Conservation (phyloP, 92 coral and sea anemone genomes). For the Anthopleura xanthogrammica region DNA sequence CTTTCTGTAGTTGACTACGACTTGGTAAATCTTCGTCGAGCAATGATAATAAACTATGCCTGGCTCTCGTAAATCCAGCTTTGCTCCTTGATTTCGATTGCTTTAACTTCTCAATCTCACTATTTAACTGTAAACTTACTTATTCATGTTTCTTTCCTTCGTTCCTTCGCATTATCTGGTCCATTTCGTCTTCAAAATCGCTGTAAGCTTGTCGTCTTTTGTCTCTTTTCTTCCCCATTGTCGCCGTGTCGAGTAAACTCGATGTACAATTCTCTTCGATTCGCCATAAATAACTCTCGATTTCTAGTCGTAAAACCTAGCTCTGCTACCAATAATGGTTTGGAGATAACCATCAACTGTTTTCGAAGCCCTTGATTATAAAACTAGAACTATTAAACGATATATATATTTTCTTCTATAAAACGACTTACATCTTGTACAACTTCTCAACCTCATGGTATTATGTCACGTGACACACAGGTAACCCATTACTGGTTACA, state of each 20-base stretch:
- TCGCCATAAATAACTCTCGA: background rate
- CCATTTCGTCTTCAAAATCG: slow-evolving; percentile 25
- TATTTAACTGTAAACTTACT: slow-evolving; percentile 15
- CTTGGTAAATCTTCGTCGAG: slow-evolving; percentile 49
- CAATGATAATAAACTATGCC: background rate
- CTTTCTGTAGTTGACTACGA: slow-evolving; percentile 42
- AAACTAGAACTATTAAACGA: too few relatives aligned
- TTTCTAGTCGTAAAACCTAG: slow-evolving; percentile 21
- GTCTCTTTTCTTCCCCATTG: too few relatives aligned
- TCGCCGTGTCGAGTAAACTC: background rate
- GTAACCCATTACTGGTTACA: too few relatives aligned
- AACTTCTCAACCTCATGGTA: too few relatives aligned
- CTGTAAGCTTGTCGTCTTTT: slow-evolving; percentile 11
- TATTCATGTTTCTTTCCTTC: background rate
- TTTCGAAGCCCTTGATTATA: too few relatives aligned
- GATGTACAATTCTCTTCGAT: slow-evolving; percentile 5
- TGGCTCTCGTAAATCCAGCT: background rate
- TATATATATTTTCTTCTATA: too few relatives aligned
- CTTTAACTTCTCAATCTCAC: slow-evolving; percentile 40
- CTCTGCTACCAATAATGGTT: slow-evolving; percentile 47
- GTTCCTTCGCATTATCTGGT: slow-evolving; percentile 13
- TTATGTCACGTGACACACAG: too few relatives aligned
- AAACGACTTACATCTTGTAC: too few relatives aligned
- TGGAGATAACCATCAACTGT: background rate
- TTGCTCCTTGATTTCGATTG: slow-evolving; percentile 45